These are phyloP conservation scores for Acronicta leporina DNA, from an alignment of 2,888 invertebrate genomes.

Conservation along the genomic window DNA sequence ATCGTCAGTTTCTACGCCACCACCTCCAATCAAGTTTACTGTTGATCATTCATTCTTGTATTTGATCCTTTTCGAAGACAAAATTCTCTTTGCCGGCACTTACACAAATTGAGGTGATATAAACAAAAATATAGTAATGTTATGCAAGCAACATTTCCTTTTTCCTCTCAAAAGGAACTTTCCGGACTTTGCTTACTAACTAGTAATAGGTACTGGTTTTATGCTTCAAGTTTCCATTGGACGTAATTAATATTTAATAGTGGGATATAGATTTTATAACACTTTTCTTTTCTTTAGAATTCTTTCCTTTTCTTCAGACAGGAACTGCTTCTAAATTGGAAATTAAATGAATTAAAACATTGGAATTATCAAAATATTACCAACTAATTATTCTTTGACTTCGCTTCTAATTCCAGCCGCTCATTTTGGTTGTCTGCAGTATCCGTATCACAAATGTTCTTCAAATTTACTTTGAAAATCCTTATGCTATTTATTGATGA, in stretches of 20 bases:
- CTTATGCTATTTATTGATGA: too few species aligned
- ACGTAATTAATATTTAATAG: not conserved
- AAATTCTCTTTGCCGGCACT: slow-evolving; percentile 66
- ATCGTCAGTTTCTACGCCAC: slow-evolving; percentile 21
- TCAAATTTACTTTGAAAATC: not conserved
- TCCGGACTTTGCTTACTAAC: not conserved
- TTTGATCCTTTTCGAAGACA: slow-evolving; percentile 60
- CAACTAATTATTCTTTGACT: too few species aligned
- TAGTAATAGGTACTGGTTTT: not conserved
- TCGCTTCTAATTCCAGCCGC: too few species aligned
- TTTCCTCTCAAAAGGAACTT: too few species aligned
- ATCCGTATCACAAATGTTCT: not conserved
- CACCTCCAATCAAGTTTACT: slow-evolving; percentile 34
- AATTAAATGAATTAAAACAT: too few species aligned
- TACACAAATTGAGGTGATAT: slow-evolving; percentile 55
- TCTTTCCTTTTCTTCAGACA: not conserved
- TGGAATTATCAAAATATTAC: too few species aligned
- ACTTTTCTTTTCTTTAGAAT: not conserved
- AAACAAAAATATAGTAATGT: too few species aligned
- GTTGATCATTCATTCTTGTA: slow-evolving; percentile 61
- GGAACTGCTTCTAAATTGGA: not conserved
- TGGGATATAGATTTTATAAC: not conserved
- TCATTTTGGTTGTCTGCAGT: too few species aligned
- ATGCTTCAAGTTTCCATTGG: not conserved
- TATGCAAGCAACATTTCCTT: too few species aligned